phyloP scores from a whole-genome alignment of 2,888 invertebrate species.

The Nowickia ferox region DNA sequence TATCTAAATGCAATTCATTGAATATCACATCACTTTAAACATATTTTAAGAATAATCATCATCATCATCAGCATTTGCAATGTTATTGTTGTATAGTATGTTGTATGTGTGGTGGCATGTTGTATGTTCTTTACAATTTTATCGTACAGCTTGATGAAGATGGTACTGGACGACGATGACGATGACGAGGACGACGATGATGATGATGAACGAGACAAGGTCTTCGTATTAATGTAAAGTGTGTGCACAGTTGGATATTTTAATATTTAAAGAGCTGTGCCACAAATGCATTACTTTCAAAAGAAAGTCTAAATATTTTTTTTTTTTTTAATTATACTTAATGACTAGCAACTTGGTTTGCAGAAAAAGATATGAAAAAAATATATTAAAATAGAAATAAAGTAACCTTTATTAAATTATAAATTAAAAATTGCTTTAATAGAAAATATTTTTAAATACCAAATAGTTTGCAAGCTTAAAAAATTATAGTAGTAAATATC shows the following conservation, averaged over 20 bases:
- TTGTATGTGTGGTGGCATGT: constrained; percentile 28
- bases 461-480: too few relatives aligned
- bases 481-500: too few relatives aligned
- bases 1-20: constrained; percentile 71
- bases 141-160: constrained; percentile 35
- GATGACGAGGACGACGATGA: neutral
- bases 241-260: constrained; percentile 66
- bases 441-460: too few relatives aligned
- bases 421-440: too few relatives aligned
- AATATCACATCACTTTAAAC: constrained; percentile 67
- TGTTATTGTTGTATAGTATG: constrained; percentile 42
- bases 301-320: constrained; percentile 30
- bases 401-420: neutral
- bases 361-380: neutral
- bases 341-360: constrained; percentile 13
- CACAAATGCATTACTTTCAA: constrained; percentile 25
- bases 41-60: constrained; percentile 51
- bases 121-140: constrained; percentile 41
- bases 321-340: constrained; percentile 11
- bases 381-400: neutral
- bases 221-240: constrained; percentile 50
- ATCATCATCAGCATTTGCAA: constrained; percentile 40
- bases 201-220: constrained; percentile 66
- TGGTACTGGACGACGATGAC: constrained; percentile 40
- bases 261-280: constrained; percentile 47